Evolutionary conservation across 2,797 vertebrate genomes (phyloP), one percentile per base, ranked within the genome.

Genomic region (Gadopsis marmoratus): DNA sequence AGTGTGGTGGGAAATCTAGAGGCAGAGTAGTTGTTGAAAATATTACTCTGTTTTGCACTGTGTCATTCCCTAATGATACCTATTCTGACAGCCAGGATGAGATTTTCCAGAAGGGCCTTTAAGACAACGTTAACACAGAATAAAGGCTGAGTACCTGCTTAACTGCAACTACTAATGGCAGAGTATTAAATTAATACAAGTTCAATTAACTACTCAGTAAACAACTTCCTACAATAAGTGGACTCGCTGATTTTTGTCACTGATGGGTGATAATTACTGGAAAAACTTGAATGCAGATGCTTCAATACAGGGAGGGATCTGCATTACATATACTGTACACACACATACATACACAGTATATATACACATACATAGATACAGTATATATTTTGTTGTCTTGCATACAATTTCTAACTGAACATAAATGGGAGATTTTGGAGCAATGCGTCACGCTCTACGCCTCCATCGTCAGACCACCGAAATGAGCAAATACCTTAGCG

Each of bases 1-100:
- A 81, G 59, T 33, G 71, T 82, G 69, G 78, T 85, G 81, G 85
- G 87, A 91, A 91, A 87, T 82, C 74, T 61, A 71, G 83, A 85
- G 73, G 62, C 68, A 58, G 66, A 62, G 26, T 58, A 69, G 60
- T 82, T 86, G 75, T 26, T 76, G 41, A 84, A 83, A 76, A 85
- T 82, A 90, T 90, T 74, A 69, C 89, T 85, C 84, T 84, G 75
- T 55, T 54, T 66, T 79, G 35, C 59, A 81, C 48, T 58, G 37
- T 69, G 70, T 75, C 41, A 71, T 85, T 90, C 87, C 59, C 67
- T 79, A 63, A 77, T 80, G 48, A 82, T 80, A 82, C 60, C 54
- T 75, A 47, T 45, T 56, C 23, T 82, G 60, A 80, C 71, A 74
- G 65, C 60, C 29, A 59, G 17, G n/a, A 61, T 63, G 62, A 60